Evolutionary conservation across 2,888 invertebrate species (phyloP).

Genomic region (Gryllus longicercus): DNA sequence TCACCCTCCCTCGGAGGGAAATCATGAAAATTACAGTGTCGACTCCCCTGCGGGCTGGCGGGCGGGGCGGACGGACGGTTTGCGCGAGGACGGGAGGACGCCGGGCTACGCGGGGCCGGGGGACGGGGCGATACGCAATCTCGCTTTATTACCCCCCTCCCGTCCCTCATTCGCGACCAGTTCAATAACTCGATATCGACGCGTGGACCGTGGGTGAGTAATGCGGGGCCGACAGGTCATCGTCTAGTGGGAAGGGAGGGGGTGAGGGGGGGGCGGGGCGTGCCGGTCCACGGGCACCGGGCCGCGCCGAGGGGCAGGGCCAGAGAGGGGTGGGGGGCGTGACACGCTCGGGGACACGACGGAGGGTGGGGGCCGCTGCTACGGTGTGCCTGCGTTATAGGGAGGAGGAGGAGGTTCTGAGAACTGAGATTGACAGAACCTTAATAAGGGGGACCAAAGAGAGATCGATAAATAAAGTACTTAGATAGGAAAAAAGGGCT

Average conservation of each 20-base stretch:
- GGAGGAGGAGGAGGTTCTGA: too few species aligned
- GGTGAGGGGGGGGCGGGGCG: neutral
- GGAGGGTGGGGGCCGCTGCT: too few species aligned
- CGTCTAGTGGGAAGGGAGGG: neutral
- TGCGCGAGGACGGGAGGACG: neutral
- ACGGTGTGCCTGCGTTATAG: too few species aligned
- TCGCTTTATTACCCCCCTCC: neutral
- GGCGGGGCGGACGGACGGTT: neutral
- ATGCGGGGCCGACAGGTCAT: neutral
- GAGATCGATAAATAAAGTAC: too few species aligned
- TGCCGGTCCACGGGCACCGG: too few species aligned
- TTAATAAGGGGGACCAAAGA: too few species aligned
- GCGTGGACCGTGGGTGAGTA: neutral
- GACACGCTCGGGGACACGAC: too few species aligned
- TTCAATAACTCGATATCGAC: slow-evolving; percentile 17
- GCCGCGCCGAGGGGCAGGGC: too few species aligned
- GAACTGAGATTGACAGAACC: too few species aligned
- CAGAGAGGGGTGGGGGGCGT: too few species aligned
- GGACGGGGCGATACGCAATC: neutral
- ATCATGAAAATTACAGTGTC: neutral
- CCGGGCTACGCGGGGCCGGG: neutral
- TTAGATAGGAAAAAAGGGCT: too few species aligned
- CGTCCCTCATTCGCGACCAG: neutral
- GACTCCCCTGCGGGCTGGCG: neutral
- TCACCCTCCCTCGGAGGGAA: slow-evolving; percentile 7